Evolutionary conservation across 2,888 invertebrate genomes (phyloP).

Genomic region (Erannis defoliaria): DNA sequence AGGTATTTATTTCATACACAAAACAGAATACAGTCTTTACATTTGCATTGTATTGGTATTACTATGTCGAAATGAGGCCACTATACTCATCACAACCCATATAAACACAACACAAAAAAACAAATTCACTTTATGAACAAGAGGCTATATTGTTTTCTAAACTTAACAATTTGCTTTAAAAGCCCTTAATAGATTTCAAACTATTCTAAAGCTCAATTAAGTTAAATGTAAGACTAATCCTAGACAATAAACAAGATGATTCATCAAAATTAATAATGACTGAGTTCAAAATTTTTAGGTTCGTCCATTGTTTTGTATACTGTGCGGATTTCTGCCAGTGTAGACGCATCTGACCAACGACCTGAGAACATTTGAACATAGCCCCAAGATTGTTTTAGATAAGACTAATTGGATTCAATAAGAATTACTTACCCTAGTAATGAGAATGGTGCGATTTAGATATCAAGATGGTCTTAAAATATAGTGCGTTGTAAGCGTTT

Average conservation of each 20-base stretch:
- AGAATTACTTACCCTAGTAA: not conserved
- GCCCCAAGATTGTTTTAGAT: conserved; percentile 20
- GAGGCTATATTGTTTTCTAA: not conserved
- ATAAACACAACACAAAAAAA: too few relatives aligned
- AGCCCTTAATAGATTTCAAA: not conserved
- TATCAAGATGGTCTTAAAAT: not conserved
- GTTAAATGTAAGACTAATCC: conserved; percentile 2
- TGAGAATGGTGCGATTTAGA: not conserved
- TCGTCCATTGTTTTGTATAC: conserved; percentile 18
- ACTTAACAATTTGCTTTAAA: not conserved
- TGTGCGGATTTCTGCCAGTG: too few relatives aligned
- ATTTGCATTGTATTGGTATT: too few relatives aligned
- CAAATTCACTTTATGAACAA: too few relatives aligned
- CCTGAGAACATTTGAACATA: conserved; percentile 16
- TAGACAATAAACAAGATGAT: conserved; percentile 3
- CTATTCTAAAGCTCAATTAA: conserved; percentile 4
- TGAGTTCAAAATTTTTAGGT: conserved; percentile 12
- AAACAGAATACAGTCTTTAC: too few relatives aligned
- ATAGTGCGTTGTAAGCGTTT: not conserved
- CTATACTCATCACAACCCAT: too few relatives aligned
- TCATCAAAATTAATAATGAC: conserved; percentile 10
- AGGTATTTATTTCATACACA: too few relatives aligned
- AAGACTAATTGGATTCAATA: conserved; percentile 12
- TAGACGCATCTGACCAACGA: conserved; percentile 24
- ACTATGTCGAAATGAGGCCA: too few relatives aligned